Evolutionary conservation across 2,113 vertebrate genomes (phyloP), one percentile per base, ranked within the genome.

Genomic region (Calidris pugnax): DNA sequence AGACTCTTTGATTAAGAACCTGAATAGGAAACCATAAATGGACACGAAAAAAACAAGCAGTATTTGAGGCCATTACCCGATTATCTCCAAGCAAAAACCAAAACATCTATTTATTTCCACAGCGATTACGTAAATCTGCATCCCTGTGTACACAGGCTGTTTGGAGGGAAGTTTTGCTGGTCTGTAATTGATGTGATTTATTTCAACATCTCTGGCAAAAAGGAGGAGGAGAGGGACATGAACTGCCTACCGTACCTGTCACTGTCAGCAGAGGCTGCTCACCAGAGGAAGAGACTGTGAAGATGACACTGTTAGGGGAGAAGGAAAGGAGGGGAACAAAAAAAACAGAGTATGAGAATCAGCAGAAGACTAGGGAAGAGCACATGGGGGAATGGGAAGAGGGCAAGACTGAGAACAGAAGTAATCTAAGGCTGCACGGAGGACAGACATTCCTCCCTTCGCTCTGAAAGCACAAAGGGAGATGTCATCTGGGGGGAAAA

Each of bases 91-190:
- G 51, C 6, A 57, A 68, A 89, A 84, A 39, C 21, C 6, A 32
- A 92, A 92, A 57, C 57, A 55, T 69, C 63, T 57, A 24, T 59
- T 75, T 75, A 57, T 73, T 89, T 85, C 75, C 62, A 64, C 30
- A 39, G 30, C 0, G 0, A 19, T 66, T 80, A 76, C 0, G 0
- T 64, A 48, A 79, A 85, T 26, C 67, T 53, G 57, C 41, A 50
- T 51, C 79, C 37, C 50, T 75, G 22, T 2, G 15, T 13, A 51
- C 24, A 57, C 37, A 88, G 18, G 7, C 19, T 41, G n/a, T 47
- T 53, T 3, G 2, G 28, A 26, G 14, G 24, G 45, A 80, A 55
- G 71, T 56, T 73, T 45, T 57, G 30, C 1, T 0, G 0, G 66
- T 12, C 57, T 59, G 33, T 53, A 59, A 53, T 3, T 13, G 33